Percentiles rank a stretch among this genome's conserved stretches.
These are phyloP conservation scores for Thalassoma bifasciatum DNA, from an alignment of 2,113 vertebrate genomes.

Conservation along the genomic window DNA sequence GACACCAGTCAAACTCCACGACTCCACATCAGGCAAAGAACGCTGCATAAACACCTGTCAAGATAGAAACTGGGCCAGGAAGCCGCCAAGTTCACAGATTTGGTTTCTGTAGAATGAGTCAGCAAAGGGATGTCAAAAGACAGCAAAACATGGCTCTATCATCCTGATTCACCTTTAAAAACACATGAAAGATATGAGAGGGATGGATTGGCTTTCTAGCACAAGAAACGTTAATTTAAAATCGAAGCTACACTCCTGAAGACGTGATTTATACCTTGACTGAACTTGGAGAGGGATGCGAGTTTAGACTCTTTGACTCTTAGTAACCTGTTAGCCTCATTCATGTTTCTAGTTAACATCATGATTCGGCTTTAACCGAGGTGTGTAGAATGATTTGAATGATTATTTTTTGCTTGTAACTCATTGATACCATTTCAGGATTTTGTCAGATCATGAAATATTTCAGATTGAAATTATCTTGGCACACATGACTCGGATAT, in stretches of 20 bases:
- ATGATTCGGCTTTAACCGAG: too few relatives aligned
- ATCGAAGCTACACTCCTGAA: too few relatives aligned
- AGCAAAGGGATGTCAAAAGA: background rate
- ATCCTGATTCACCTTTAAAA: background rate
- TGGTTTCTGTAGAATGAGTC: slow-evolving; percentile 3
- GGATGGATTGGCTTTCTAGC: too few relatives aligned
- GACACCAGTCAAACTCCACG: slow-evolving; percentile 66
- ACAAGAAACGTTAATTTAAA: too few relatives aligned
- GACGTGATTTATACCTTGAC: too few relatives aligned
- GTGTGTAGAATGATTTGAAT: too few relatives aligned
- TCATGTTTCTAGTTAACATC: too few relatives aligned
- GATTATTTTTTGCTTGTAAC: background rate
- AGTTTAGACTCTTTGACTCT: too few relatives aligned
- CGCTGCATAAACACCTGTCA: slow-evolving; percentile 63
- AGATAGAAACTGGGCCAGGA: slow-evolving; percentile 17
- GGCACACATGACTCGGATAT: slow-evolving; percentile 50
- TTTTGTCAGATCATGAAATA: background rate
- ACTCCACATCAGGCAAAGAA: slow-evolving; percentile 34
- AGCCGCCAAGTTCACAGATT: background rate
- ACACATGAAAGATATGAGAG: background rate
- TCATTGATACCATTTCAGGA: background rate
- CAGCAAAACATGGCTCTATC: background rate
- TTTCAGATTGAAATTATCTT: slow-evolving; percentile 45
- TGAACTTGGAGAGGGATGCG: too few relatives aligned
- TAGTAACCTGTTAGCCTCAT: too few relatives aligned